Conservation (phyloP, 2,888 invertebrate genomes). For the Epistrophe grossulariae region DNA sequence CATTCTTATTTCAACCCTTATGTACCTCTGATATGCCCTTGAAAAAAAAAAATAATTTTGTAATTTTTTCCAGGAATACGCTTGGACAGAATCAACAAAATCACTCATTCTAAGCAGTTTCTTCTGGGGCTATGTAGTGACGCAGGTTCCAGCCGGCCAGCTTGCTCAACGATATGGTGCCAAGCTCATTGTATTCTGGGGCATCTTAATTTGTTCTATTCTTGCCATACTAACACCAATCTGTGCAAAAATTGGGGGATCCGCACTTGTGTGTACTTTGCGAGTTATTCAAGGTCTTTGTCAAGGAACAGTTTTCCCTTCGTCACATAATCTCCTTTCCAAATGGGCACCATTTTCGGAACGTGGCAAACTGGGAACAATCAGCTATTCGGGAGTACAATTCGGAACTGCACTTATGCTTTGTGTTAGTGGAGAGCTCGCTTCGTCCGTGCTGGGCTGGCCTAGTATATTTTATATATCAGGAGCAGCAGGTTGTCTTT, state of each 20-base stretch:
- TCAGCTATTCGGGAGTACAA: constrained; percentile 89
- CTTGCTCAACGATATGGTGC: constrained; percentile 90
- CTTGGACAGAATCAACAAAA: constrained; percentile 86
- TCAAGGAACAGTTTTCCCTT: constrained; percentile 88
- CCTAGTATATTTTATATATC: constrained; percentile 91
- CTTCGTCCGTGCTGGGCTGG: constrained; percentile 89
- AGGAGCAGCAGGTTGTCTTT: constrained; percentile 87
- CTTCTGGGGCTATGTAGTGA: constrained; percentile 88
- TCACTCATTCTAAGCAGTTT: constrained; percentile 87
- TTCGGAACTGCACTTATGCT: constrained; percentile 90
- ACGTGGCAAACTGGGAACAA: constrained; percentile 87
- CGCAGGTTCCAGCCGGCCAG: constrained; percentile 88
- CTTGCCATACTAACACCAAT: constrained; percentile 88
- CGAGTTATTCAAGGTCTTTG: constrained; percentile 88
- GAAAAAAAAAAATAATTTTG: too few species aligned
- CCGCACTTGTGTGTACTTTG: constrained; percentile 86
- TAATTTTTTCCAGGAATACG: constrained; percentile 84
- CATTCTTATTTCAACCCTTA: background rate
- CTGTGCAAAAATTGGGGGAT: constrained; percentile 87
- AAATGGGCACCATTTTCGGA: constrained; percentile 89
- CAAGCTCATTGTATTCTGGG: constrained; percentile 86
- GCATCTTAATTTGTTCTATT: constrained; percentile 87
- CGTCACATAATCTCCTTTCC: constrained; percentile 88
- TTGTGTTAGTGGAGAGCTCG: constrained; percentile 87
- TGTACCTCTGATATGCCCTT: too few species aligned